phyloP scores from a whole-genome alignment of 1,140 invertebrate genomes.

The Drosophila sturtevanti region DNA sequence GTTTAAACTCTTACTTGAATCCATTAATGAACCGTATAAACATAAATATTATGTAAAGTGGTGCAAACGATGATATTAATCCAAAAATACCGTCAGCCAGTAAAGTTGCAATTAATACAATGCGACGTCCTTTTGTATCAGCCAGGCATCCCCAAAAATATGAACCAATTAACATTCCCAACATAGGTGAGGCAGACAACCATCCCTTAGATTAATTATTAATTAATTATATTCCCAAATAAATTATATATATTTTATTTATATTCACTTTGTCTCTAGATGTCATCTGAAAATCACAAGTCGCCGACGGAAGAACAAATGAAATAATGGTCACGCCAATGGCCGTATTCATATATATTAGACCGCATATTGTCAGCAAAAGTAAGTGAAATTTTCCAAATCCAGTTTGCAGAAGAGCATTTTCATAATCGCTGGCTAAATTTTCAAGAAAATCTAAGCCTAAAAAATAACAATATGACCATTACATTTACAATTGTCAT shows the following conservation, averaged over 20 bases:
- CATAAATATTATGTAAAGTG: constrained; percentile 90
- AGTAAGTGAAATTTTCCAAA: constrained; percentile 91
- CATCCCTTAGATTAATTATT: too few species aligned
- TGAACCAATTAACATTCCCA: constrained; percentile 94
- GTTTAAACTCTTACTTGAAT: constrained; percentile 88
- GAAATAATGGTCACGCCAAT: constrained; percentile 94
- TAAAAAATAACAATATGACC: constrained; percentile 5
- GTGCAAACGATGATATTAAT: constrained; percentile 89
- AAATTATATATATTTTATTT: too few species aligned
- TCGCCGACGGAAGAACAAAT: constrained; percentile 89
- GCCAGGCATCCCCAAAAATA: constrained; percentile 94
- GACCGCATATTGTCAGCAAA: constrained; percentile 87
- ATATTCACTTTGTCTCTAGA: constrained; percentile 88
- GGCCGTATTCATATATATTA: constrained; percentile 90
- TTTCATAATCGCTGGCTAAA: constrained; percentile 56
- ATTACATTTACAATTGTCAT: background rate
- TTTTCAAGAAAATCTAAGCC: constrained; percentile 64
- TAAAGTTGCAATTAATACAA: constrained; percentile 89
- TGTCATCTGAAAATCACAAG: constrained; percentile 90
- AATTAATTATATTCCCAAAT: too few species aligned
- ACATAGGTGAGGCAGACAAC: constrained; percentile 89
- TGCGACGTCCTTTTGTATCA: constrained; percentile 90
- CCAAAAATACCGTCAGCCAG: constrained; percentile 90
- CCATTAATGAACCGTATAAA: constrained; percentile 91
- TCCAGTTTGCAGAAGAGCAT: constrained; percentile 84